phyloP scores from a whole-genome alignment of 1,140 invertebrate species.

The Trachymyrmex septentrionalis region DNA sequence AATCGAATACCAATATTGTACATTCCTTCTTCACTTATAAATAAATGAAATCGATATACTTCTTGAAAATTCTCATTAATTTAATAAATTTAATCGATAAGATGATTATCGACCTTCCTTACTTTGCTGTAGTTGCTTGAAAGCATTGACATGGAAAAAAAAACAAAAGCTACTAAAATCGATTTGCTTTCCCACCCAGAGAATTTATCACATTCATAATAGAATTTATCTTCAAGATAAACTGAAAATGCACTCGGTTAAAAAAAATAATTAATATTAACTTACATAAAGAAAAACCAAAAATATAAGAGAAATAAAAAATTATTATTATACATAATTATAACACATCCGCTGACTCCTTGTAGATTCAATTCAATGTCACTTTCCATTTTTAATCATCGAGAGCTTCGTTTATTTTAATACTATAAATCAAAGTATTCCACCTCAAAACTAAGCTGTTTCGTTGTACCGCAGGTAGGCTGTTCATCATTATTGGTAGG shows the following conservation, averaged over 20 bases:
- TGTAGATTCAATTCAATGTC: neutral
- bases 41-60: neutral
- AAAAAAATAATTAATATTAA: too few relatives aligned
- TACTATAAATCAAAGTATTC: slow-evolving; percentile 46
- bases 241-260: too few relatives aligned
- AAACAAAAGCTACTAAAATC: too few relatives aligned
- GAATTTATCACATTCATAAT: too few relatives aligned
- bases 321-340: too few relatives aligned
- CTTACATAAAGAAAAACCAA: too few relatives aligned
- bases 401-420: too few relatives aligned
- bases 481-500: slow-evolving; percentile 80
- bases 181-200: too few relatives aligned
- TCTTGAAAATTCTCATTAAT: neutral
- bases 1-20: neutral
- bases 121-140: neutral
- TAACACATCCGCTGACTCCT: neutral
- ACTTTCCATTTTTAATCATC: too few relatives aligned
- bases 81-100: neutral
- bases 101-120: neutral
- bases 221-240: too few relatives aligned
- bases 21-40: neutral
- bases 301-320: too few relatives aligned
- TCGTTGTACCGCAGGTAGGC: slow-evolving; percentile 80
- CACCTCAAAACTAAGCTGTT: slow-evolving; percentile 84
- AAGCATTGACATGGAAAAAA: too few relatives aligned